These are phyloP conservation scores for Chelon auratus DNA, from an alignment of 2,797 vertebrate genomes.

Conservation along the genomic window DNA sequence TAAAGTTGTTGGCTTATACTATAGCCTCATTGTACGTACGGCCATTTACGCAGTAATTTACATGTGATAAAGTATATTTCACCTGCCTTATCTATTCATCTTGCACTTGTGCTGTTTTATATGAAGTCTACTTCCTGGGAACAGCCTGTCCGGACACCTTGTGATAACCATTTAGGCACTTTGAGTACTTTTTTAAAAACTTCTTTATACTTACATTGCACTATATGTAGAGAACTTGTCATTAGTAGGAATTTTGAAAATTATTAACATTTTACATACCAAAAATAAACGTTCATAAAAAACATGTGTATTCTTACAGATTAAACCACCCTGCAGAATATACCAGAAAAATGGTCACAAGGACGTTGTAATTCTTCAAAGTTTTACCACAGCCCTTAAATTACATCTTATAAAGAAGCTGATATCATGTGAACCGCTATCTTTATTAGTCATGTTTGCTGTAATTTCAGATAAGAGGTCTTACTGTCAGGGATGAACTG, in stretches of 20 bases:
- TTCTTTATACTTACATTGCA: no score
- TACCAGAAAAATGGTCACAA: not conserved
- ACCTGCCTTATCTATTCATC: not conserved
- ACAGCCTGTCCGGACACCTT: not conserved
- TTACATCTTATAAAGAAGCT: no score
- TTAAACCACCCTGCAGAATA: not conserved
- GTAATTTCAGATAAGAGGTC: constrained; percentile 17
- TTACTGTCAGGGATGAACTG: constrained; percentile 92
- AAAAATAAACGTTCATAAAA: not conserved
- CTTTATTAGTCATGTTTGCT: not conserved
- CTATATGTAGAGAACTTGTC: no score
- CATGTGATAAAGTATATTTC: not conserved
- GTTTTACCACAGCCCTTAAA: not conserved
- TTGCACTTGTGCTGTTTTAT: not conserved
- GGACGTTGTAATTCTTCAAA: not conserved
- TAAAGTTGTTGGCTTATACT: no score
- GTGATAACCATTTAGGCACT: not conserved
- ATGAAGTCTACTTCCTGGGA: not conserved
- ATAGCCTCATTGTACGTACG: not conserved
- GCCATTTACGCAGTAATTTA: not conserved
- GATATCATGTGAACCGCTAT: not conserved
- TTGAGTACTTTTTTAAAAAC: no score
- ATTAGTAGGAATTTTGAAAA: no score
- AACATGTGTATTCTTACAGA: not conserved
- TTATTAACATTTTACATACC: not conserved